Evolutionary conservation across 2,888 invertebrate species (phyloP), one percentile per base, ranked within the genome.

Genomic region (Sphaerophoria taeniata): DNA sequence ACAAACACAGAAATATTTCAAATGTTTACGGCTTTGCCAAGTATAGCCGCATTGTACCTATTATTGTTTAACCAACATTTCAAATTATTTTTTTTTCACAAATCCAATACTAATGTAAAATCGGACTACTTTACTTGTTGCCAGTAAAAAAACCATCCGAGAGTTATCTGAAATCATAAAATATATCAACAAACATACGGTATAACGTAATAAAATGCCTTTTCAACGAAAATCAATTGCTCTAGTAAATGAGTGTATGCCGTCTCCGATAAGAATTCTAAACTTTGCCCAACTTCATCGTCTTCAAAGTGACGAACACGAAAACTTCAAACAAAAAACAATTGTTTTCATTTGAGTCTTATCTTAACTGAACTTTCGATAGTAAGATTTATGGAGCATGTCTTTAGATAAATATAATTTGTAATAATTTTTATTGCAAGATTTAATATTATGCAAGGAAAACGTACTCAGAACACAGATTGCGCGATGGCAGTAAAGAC

Each of bases 351-450:
- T 33, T n/a, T 6, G n/a, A 33, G 16, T 53, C 24, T 43, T 43
- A 7, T 43, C 43, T 43, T 43, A 11, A 43, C 11, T 43, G 43
- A 43, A 3, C 9, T 11, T 12, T 11, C 6, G 12, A 43, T 9
- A 4, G 16, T 43, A 55, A 36, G 47, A 55, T 24, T 24, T 24
- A 14, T 5, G 12, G 5, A 39, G 24, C 12, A 14, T 69, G 51
- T 12, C 45, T 60, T n/a, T 11, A 39, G 71, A 63, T 77, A 71
- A 56, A n/a, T 36, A 61, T 36, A n/a, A 6, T 47, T 63, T 14
- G 33, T 45, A 43, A 24, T 39, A 12, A 43, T 58, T 43, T 14
- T 45, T 11, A 36, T 70, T 63, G n/a, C 14, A 39, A 34, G 61
- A 16, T 49, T 36, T 36, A 0, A 63, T 47, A 60, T 58, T 14